Evolutionary conservation across 1,140 invertebrate species (phyloP).

Genomic region (Phocides pigmalion): DNA sequence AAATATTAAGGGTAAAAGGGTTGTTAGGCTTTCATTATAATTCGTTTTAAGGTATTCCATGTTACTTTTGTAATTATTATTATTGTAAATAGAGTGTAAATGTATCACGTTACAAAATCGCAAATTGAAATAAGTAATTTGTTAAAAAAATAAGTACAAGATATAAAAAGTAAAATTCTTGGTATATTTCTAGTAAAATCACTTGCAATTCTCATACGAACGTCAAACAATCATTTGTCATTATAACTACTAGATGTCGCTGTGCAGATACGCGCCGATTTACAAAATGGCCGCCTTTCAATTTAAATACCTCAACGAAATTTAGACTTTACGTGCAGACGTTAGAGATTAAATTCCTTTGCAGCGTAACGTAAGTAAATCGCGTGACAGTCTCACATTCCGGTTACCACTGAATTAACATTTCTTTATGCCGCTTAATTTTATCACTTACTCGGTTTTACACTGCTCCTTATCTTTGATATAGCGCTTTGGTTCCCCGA

Average conservation of each 20-base stretch:
- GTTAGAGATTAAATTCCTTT: conserved; percentile 12
- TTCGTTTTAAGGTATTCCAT: too few species aligned
- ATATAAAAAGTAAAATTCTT: conserved; percentile 5
- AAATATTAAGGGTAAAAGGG: too few species aligned
- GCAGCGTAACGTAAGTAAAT: conserved; percentile 7
- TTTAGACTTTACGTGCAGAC: conserved; percentile 4
- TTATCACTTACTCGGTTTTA: conserved; percentile 46
- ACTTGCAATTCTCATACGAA: conserved; percentile 28
- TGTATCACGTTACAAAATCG: neutral
- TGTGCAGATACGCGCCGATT: conserved; percentile 42
- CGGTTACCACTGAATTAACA: conserved; percentile 48
- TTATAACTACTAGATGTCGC: conserved; percentile 57
- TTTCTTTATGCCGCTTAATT: conserved; percentile 57
- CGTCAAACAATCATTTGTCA: conserved; percentile 52
- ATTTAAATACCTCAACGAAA: conserved; percentile 1
- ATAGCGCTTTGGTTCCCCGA: conserved; percentile 14
- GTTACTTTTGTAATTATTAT: too few species aligned
- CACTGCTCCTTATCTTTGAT: conserved; percentile 44
- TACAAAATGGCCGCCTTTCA: conserved; percentile 39
- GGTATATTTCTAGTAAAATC: conserved; percentile 28
- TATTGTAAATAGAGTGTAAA: neutral
- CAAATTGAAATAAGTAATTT: conserved; percentile 14
- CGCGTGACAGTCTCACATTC: conserved; percentile 56
- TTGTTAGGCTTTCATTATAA: too few species aligned
- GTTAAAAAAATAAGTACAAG: conserved; percentile 4